A percentile compares a stretch with the other conserved stretches of the same genome.
These are phyloP conservation scores for Diadema setosum DNA, from an alignment of 35 echinoderm and acorn worm genomes.

Conservation along the genomic window DNA sequence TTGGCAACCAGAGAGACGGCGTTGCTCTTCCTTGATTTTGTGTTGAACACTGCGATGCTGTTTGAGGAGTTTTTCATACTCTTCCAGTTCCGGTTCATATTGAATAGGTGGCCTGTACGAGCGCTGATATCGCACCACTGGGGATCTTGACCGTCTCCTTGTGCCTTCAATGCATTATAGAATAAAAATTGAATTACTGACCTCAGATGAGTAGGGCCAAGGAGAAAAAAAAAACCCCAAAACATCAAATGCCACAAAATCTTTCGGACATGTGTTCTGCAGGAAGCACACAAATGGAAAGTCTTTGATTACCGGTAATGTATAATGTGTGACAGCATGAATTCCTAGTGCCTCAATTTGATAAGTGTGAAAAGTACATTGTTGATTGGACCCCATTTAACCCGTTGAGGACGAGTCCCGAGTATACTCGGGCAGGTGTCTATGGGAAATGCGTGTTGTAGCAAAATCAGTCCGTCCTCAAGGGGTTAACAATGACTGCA, in stretches of 20 bases:
- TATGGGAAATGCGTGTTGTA: too few species aligned
- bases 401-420: too few species aligned
- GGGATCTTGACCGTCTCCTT: neutral
- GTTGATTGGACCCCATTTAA: too few species aligned
- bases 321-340: neutral
- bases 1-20: neutral
- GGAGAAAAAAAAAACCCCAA: neutral
- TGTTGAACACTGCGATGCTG: neutral
- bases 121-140: neutral
- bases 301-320: neutral
- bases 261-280: neutral
- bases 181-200: too few species aligned
- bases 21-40: neutral
- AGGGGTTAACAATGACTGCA: too few species aligned
- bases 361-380: too few species aligned
- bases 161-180: too few species aligned
- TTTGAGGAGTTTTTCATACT: neutral
- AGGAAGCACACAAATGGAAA: neutral
- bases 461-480: too few species aligned
- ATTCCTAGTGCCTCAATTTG: too few species aligned
- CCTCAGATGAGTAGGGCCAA: neutral
- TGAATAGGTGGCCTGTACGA: neutral
- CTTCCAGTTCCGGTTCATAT: neutral
- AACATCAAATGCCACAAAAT: neutral
- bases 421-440: too few species aligned